Evolutionary conservation across 1,140 invertebrate genomes (phyloP), one percentile per base, ranked within the genome.

Genomic region (Heliconius congener): DNA sequence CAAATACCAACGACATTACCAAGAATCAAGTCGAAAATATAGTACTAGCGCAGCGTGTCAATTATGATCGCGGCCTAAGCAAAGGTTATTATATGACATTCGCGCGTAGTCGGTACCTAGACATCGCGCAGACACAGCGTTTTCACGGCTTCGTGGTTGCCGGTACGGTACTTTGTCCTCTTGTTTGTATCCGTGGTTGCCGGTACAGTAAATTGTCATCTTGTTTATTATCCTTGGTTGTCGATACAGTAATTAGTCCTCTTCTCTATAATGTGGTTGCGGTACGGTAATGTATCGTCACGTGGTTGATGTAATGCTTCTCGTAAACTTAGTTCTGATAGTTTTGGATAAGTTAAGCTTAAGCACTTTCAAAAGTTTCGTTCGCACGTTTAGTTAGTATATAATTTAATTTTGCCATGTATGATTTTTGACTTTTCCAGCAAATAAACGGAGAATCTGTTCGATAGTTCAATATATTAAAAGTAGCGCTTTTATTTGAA

Each of bases 101-200:
- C 74, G 66, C 78, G 76, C 60, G 81, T 85, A 85, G 84, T 85
- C 81, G 81, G 70, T 70, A 73, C 42, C 78, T 66, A 80, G 74
- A 78, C 81, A 46, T 75, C 81, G 78, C 70, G 60, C 74, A 76
- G 79, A 74, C 78, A 66, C 30, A 72, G 73, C 83, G 80, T 79
- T 72, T 76, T 82, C 83, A 55, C 76, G 81, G 71, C 30, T 34
- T 55, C 73, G 74, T 66, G 57, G 66, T 80, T 46, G 42, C 42
- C 42, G 42, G 11, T 46, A 46, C 42, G 16, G 42, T 46, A 16
- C 42, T 46, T 42, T 13, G 42, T 3, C 42, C 11, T 42, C 13
- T 46, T 46, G 42, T 46, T 46, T 46, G 16, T 46, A 46, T 46
- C 13, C 42, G 42, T 46, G 42, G 42, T 46, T 46, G 42, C 42